Base-by-base conservation (phyloP, 2,113 vertebrate genomes). In the Urocolius indicus region DNA sequence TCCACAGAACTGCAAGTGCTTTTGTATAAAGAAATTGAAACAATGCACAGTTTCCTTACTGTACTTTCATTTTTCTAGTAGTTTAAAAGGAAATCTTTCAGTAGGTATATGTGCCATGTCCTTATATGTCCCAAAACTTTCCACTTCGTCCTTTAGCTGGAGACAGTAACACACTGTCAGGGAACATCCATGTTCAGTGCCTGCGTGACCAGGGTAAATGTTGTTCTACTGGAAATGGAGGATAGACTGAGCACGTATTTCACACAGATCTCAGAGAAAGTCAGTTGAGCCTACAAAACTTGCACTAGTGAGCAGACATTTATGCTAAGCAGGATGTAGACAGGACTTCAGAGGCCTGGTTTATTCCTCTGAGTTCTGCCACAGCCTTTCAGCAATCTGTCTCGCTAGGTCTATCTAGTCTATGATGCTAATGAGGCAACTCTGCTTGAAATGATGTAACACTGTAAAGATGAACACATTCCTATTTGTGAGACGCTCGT, bases 1-100 rank as follows among this genome's bases (percentile, higher is more conserved):
- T 97, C 96, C 87, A 72, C 65, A 73, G 94, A 97, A 97, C 92
- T 86, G 43, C 34, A 80, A 86, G 81, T 55, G 79, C 82, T 93
- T 95, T 91, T 94, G 73, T 66, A 43, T 87, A 85, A 43, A 27
- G 82, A 95, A 93, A 93, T 90, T 52, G 81, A 90, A 89, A 75
- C 87, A 48, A 87, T 43, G 32, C 86, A 95, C 81, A 65, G 78
- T 94, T 95, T 95, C 54, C 84, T 92, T 88, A n/a, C 84, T 63
- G 20, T 49, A 84, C 57, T 79, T 94, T 71, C 52, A 71, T 74
- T 77, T 92, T 22, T 10, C 21, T 73, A 73, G 27, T 27, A 23
- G 41, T 32, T 32, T 55, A 46, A 45, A 88, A 89, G 19, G 49
- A 82, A 82, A 86, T 49, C 7, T 67, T 65, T 55, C 34, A 27